phyloP scores from a whole-genome alignment of 2,797 vertebrate species.

The Clarias platycephalus region DNA sequence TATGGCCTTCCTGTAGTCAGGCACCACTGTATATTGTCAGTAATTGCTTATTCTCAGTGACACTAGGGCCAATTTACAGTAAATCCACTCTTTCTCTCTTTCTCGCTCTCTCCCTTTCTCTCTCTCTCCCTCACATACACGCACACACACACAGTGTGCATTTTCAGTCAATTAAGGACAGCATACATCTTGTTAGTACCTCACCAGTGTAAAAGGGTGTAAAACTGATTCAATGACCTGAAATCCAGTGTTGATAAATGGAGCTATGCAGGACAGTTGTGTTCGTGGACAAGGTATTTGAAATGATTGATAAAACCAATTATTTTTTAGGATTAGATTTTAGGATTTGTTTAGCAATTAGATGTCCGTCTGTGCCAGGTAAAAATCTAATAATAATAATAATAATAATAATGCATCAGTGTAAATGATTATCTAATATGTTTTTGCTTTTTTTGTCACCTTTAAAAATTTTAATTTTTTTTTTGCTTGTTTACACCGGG shows the following conservation, averaged over 20 bases:
- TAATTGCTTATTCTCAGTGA: conserved; percentile 51
- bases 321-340: background rate
- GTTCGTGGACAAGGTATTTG: conserved; percentile 22
- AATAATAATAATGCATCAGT: too few species aligned
- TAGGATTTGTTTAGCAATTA: background rate
- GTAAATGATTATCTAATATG: too few species aligned
- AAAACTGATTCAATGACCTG: conserved; percentile 32
- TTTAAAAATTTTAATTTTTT: too few species aligned
- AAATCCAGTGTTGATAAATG: conserved; percentile 15
- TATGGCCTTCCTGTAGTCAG: conserved; percentile 25
- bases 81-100: background rate
- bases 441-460: too few species aligned
- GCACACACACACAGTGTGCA: background rate
- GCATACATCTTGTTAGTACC: conserved; percentile 18
- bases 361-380: background rate
- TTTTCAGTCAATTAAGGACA: conserved; percentile 32
- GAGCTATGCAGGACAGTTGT: background rate
- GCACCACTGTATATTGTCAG: conserved; percentile 45
- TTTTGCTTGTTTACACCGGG: too few species aligned
- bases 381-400: background rate
- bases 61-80: conserved; percentile 44
- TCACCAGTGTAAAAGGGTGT: conserved; percentile 1
- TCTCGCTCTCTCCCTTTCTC: too few species aligned
- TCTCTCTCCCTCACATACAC: conserved; percentile 1
- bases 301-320: conserved; percentile 13